These are phyloP conservation scores for Leptestheria dahalacensis DNA, from an alignment of 1,140 invertebrate species.

Conservation along the genomic window DNA sequence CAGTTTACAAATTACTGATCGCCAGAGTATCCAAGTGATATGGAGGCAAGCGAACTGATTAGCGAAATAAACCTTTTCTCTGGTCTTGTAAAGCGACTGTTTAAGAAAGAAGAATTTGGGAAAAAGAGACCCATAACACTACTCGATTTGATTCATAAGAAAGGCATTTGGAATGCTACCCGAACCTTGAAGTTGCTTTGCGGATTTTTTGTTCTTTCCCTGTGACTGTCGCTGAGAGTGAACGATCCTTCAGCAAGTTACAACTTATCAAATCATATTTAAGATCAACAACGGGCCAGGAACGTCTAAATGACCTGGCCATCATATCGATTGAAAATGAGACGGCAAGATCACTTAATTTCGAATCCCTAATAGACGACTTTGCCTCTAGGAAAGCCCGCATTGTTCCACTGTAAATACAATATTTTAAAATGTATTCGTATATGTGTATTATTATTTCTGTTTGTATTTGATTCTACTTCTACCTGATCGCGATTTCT, in stretches of 20 bases:
- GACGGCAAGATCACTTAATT: constrained; percentile 14
- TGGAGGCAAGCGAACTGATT: neutral
- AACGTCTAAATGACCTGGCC: constrained; percentile 21
- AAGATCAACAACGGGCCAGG: constrained; percentile 21
- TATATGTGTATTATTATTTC: too few relatives aligned
- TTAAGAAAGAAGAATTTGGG: neutral
- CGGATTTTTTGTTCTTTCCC: constrained; percentile 17
- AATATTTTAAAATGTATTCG: too few relatives aligned
- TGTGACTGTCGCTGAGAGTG: constrained; percentile 22
- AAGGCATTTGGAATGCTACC: constrained; percentile 13
- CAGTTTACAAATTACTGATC: too few relatives aligned
- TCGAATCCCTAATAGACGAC: constrained; percentile 16
- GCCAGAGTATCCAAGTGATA: neutral
- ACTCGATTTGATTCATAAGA: constrained; percentile 10
- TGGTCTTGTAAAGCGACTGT: neutral
- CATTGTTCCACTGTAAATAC: constrained; percentile 5
- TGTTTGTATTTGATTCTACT: too few relatives aligned
- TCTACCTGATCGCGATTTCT: too few relatives aligned
- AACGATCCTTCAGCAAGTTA: constrained; percentile 25
- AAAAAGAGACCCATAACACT: constrained; percentile 3
- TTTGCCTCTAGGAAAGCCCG: constrained; percentile 18
- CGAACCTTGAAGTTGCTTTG: constrained; percentile 13
- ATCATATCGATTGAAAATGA: constrained; percentile 20
- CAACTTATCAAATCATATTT: constrained; percentile 26
- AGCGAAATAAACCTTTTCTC: neutral